Conservation (phyloP, 2,797 vertebrate species). For the Champsocephalus gunnari region DNA sequence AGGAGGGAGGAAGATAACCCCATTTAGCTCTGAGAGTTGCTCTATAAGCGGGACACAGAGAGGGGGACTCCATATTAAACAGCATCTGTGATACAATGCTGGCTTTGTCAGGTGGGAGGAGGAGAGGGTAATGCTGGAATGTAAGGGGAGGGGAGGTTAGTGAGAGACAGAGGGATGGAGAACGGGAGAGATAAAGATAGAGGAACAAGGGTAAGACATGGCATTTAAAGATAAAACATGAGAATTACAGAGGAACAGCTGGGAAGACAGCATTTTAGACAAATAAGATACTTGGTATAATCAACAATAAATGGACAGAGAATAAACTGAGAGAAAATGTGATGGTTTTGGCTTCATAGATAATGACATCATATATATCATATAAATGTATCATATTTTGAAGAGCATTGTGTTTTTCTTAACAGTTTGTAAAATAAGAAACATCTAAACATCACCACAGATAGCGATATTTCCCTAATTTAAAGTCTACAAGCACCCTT, state of each 20-base stretch:
- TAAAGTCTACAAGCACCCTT: not conserved
- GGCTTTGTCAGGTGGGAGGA: constrained; percentile 85
- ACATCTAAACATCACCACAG: not conserved
- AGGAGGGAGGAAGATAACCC: constrained; percentile 29
- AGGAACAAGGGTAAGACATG: not conserved
- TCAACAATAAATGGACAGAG: not conserved
- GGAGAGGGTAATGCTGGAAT: constrained; percentile 76
- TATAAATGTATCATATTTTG: no score
- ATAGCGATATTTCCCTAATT: not conserved
- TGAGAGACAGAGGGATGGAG: constrained; percentile 61
- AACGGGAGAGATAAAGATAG: constrained; percentile 31
- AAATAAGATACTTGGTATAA: not conserved
- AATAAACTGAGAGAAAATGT: not conserved
- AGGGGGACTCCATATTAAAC: constrained; percentile 79
- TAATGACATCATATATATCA: no score
- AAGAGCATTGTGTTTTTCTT: not conserved
- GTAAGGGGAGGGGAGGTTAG: constrained; percentile 65
- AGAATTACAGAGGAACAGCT: not conserved
- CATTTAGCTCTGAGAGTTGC: constrained; percentile 34
- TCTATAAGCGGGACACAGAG: constrained; percentile 53
- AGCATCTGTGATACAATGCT: constrained; percentile 80
- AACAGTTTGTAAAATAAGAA: not conserved
- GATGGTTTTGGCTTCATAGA: no score
- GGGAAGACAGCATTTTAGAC: not conserved
- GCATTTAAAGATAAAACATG: not conserved